Conservation (phyloP, 2,888 invertebrate species). For the Ochlodes sylvanus region DNA sequence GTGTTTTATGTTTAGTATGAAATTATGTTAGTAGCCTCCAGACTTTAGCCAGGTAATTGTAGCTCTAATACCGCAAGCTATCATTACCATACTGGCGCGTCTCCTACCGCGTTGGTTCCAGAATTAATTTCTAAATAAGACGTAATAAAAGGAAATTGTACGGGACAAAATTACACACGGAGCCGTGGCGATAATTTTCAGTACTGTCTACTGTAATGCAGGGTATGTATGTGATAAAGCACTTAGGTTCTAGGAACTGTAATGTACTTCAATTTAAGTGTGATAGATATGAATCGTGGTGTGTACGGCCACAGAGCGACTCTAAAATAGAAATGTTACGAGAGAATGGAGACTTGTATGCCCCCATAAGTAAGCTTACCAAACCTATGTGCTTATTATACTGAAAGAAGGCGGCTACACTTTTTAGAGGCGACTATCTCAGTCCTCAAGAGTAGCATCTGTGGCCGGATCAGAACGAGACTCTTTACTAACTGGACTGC, state of each 20-base stretch:
- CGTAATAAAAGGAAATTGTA: slow-evolving; percentile 47
- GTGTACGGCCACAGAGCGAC: not conserved
- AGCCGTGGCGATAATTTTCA: slow-evolving; percentile 19
- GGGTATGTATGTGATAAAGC: not conserved
- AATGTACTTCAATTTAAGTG: slow-evolving; percentile 1
- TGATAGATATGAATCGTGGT: slow-evolving; percentile 2
- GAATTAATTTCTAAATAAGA: slow-evolving; percentile 54
- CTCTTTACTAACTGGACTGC: no score
- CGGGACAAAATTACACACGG: slow-evolving; percentile 4
- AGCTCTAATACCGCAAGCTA: slow-evolving; percentile 39
- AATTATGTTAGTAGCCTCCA: slow-evolving; percentile 8
- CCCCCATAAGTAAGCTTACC: no score
- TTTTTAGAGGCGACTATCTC: no score
- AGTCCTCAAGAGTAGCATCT: no score
- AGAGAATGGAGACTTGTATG: no score
- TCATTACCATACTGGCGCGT: slow-evolving; percentile 55
- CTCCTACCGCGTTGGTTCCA: slow-evolving; percentile 43
- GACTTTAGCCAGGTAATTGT: slow-evolving; percentile 37
- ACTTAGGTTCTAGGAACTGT: not conserved
- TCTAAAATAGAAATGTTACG: not conserved
- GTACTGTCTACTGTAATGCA: not conserved
- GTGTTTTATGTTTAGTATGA: no score
- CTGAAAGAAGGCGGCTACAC: no score
- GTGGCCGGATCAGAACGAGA: no score
- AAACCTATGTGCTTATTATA: no score